These are phyloP conservation scores for Cladorhizidae sp. DNA, from an alignment of 37 sponge, comb jelly and placozoan genomes.

Conservation along the genomic window DNA sequence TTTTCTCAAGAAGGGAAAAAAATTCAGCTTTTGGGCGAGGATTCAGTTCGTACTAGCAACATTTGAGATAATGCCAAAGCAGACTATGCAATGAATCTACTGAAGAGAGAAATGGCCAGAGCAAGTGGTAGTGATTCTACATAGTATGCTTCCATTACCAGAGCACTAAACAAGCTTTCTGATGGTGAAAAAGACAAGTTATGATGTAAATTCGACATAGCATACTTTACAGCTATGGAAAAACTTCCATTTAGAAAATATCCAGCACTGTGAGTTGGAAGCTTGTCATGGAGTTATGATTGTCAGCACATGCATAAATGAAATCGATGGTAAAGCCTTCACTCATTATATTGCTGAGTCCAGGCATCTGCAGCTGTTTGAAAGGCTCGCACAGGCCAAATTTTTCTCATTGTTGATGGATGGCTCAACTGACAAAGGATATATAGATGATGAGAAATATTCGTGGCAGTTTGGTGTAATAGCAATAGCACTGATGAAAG, in stretches of 20 bases:
- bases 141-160: constrained; percentile 59
- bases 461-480: no score
- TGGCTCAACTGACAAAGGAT: constrained; percentile 64
- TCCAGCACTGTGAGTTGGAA: constrained; percentile 51
- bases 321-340: constrained; percentile 41
- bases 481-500: no score
- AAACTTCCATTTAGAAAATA: constrained; percentile 56
- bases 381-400: constrained; percentile 38
- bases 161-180: constrained; percentile 30
- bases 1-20: constrained; percentile 36
- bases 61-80: constrained; percentile 57
- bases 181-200: constrained; percentile 42
- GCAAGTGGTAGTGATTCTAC: constrained; percentile 11
- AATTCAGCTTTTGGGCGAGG: constrained; percentile 65
- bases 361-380: constrained; percentile 5
- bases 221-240: constrained; percentile 65
- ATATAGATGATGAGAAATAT: constrained; percentile 68
- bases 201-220: constrained; percentile 57
- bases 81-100: constrained; percentile 53
- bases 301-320: constrained; percentile 51
- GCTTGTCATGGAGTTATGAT: constrained; percentile 64
- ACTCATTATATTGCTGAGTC: constrained; percentile 59
- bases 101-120: constrained; percentile 33
- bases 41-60: constrained; percentile 69
- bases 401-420: constrained; percentile 61